Evolutionary conservation across 2,888 invertebrate genomes (phyloP), one percentile per base, ranked within the genome.

Genomic region (Xestia rhomboidea): DNA sequence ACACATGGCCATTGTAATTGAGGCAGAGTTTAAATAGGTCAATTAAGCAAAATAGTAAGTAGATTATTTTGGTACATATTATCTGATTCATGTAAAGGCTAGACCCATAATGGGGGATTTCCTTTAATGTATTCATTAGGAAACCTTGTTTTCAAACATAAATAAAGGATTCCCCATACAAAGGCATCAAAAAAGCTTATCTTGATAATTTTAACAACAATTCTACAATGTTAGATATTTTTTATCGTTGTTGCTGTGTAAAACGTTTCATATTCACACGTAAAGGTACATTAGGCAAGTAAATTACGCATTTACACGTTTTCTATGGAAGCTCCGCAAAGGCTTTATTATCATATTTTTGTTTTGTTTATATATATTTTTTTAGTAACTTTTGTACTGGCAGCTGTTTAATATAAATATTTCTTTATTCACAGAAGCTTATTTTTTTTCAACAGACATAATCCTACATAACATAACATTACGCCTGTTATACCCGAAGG

Each of bases 221-320:
- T 60, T 62, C 49, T 41, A 67, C 49, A 73, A 46, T 69, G 62
- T 70, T 34, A 18, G 13, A 49, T 57, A 8, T 10, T 68, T 70
- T 76, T 49, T 68, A 68, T 68, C 64, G 38, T 51, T n/a, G 34
- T 63, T 49, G 54, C 70, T 67, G 7, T 46, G 30, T 62, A 62
- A 34, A 77, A 60, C 51, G 38, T 81, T 81, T 66, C 21, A 57
- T 81, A 57, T 75, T 68, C 15, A 49, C 75, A 27, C 46, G 60
- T 44, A 34, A 7, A 24, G 6, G 24, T 21, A 68, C 41, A 60
- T 64, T 51, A 64, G 30, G 21, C 24, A 38, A 38, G 69, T 67
- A 67, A 79, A 79, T 74, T 41, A 79, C 66, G 46, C 38, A 74
- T 73, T 54, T 46, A 46, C 2, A 27, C 24, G 13, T 68, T 49